Percentiles rank a stretch among this genome's conserved stretches.
Conservation (phyloP, 1,140 invertebrate genomes). For the Drosophila mauritiana region DNA sequence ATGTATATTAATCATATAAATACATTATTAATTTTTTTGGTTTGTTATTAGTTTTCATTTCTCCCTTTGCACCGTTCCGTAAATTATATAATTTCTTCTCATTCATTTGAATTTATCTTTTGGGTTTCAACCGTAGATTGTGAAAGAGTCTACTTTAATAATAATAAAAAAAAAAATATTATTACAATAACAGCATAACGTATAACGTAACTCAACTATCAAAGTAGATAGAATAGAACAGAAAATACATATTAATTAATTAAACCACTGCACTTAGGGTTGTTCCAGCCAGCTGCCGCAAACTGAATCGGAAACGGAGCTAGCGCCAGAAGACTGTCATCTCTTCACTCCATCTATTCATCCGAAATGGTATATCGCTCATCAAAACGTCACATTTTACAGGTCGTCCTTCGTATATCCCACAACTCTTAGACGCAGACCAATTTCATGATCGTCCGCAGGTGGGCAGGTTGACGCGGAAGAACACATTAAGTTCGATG, state of each 20-base stretch:
- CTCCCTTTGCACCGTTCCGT: conserved; percentile 13
- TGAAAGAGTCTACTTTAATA: conserved; percentile 75
- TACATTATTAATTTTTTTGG: conserved; percentile 79
- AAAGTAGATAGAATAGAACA: conserved; percentile 82
- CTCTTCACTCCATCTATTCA: conserved; percentile 5
- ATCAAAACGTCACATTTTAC: not conserved
- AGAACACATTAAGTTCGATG: conserved; percentile 95
- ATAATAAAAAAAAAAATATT: conserved; percentile 77
- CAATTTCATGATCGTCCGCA: conserved; percentile 85
- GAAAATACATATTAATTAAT: conserved; percentile 83
- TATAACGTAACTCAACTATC: conserved; percentile 83
- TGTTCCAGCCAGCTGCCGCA: conserved; percentile 30
- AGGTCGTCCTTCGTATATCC: not conserved
- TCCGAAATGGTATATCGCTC: conserved; percentile 13
- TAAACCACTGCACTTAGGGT: conserved; percentile 70
- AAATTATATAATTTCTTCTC: conserved; percentile 30
- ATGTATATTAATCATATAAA: conserved; percentile 82
- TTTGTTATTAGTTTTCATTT: conserved; percentile 33
- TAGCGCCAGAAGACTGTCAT: not conserved
- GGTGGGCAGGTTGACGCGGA: conserved; percentile 92
- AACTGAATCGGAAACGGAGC: not conserved
- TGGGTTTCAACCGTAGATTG: conserved; percentile 45
- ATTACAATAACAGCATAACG: conserved; percentile 83
- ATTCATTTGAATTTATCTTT: conserved; percentile 43
- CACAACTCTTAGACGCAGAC: not conserved